Conservation (phyloP, 2,113 vertebrate species). For the Brevimyrus niger region DNA sequence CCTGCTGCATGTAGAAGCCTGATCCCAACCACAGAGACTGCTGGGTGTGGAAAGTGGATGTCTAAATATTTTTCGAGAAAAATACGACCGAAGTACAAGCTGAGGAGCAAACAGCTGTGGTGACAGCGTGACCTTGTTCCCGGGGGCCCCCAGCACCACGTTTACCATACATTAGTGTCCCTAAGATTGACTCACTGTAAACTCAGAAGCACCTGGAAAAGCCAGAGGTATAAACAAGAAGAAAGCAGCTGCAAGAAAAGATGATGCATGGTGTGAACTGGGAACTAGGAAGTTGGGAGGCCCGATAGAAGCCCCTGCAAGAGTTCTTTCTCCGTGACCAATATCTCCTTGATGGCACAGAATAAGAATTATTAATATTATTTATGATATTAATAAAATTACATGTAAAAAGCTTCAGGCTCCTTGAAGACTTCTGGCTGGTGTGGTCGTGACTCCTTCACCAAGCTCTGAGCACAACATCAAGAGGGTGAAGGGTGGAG, state of each 20-base stretch:
- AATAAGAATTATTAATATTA: neutral
- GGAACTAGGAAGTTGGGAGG: neutral
- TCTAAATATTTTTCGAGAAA: neutral
- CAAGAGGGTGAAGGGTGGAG: neutral
- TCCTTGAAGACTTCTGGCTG: neutral
- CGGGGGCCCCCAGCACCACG: neutral
- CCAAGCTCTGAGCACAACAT: neutral
- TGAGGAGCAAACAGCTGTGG: neutral
- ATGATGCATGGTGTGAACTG: neutral
- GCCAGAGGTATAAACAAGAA: neutral
- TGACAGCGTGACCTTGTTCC: neutral
- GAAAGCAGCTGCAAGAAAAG: neutral
- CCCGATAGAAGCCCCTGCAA: neutral
- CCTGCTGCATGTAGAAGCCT: neutral
- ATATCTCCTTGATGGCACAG: neutral
- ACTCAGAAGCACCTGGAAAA: neutral
- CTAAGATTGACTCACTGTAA: neutral
- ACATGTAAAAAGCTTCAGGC: neutral
- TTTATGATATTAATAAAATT: neutral
- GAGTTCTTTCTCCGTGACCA: neutral
- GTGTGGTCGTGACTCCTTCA: neutral
- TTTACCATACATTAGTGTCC: neutral
- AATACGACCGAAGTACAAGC: neutral
- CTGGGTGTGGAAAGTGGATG: neutral
- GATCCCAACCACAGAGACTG: neutral